Percentiles rank a stretch among this genome's conserved stretches.
phyloP scores from a whole-genome alignment of 1,140 invertebrate genomes.

The Pseudachorutes palmiensis region DNA sequence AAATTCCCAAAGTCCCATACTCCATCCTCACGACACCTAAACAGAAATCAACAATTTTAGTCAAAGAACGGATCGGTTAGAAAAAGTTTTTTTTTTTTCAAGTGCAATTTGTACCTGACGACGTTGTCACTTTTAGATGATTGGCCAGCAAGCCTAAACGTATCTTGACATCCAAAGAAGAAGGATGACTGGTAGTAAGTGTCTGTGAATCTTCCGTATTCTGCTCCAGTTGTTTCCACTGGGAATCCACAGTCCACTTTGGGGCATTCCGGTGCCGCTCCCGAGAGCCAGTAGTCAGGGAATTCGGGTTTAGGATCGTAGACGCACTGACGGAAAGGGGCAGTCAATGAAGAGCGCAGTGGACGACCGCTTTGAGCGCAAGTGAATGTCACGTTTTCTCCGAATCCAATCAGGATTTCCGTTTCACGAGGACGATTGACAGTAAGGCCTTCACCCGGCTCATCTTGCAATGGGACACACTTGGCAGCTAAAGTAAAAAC shows the following conservation, averaged over 20 bases:
- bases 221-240: conserved; percentile 78
- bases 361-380: conserved; percentile 68
- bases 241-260: conserved; percentile 78
- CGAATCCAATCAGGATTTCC: conserved; percentile 74
- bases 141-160: conserved; percentile 87
- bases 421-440: conserved; percentile 65
- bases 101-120: conserved; percentile 50
- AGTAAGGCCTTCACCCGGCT: conserved; percentile 72
- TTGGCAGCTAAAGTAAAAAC: conserved; percentile 60
- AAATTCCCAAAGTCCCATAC: conserved; percentile 96
- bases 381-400: conserved; percentile 77
- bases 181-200: conserved; percentile 86
- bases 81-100: conserved; percentile 16
- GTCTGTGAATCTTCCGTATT: conserved; percentile 77
- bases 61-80: too few relatives aligned
- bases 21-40: conserved; percentile 75
- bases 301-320: conserved; percentile 76
- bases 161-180: conserved; percentile 93
- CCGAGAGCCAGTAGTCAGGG: conserved; percentile 46
- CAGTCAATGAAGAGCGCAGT: conserved; percentile 66
- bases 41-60: neutral
- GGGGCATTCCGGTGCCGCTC: conserved; percentile 71
- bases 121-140: conserved; percentile 83
- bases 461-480: conserved; percentile 79
- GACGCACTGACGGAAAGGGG: conserved; percentile 83